Percentiles rank a stretch among this genome's conserved stretches.
These are phyloP conservation scores for Lasioglossum morio DNA, from an alignment of 2,888 invertebrate genomes.

Conservation along the genomic window DNA sequence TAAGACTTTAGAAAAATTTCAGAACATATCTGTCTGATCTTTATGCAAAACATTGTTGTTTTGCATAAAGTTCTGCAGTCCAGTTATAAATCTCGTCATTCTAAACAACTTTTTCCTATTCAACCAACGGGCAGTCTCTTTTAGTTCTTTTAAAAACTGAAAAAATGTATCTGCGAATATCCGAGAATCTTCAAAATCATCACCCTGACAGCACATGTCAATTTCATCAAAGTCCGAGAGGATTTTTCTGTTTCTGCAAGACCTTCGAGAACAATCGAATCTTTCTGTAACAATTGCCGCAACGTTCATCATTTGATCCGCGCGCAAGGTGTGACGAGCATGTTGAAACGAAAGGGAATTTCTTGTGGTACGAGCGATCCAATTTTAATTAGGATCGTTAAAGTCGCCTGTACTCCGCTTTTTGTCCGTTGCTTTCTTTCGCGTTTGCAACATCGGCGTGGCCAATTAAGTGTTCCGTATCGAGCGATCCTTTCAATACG, in stretches of 20 bases:
- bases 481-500: background rate
- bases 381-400: conserved; percentile 7
- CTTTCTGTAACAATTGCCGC: background rate
- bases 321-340: background rate
- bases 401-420: background rate
- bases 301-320: background rate
- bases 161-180: no score
- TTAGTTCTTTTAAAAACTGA: no score
- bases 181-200: no score
- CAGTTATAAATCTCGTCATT: no score
- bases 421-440: background rate
- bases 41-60: no score
- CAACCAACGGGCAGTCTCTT: no score
- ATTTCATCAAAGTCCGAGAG: no score
- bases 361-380: background rate
- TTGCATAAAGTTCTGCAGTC: no score
- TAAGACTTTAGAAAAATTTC: no score
- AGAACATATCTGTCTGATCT: no score
- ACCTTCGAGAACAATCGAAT: background rate
- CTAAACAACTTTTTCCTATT: no score
- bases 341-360: background rate
- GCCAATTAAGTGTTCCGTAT: background rate
- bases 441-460: background rate
- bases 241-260: background rate
- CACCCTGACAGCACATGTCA: no score